Conservation (phyloP, 35 echinoderm and acorn worm genomes). For the Patiria miniata region DNA sequence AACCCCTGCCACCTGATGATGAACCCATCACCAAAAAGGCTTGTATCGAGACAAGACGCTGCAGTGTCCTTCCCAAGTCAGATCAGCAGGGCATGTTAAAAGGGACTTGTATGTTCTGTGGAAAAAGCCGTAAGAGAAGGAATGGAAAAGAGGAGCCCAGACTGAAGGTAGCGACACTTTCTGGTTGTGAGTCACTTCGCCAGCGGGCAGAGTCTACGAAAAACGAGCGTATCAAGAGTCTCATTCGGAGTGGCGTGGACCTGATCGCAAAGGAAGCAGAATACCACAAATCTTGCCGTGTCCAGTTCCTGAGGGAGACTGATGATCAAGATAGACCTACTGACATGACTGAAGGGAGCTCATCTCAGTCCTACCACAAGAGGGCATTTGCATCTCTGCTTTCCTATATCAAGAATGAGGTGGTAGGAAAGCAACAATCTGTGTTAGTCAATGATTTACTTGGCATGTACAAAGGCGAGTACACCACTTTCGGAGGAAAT, state of each 20-base stretch:
- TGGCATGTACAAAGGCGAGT: conserved; percentile 43
- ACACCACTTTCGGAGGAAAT: conserved; percentile 30
- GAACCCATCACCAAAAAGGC: conserved; percentile 27
- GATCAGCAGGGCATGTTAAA: conserved; percentile 64
- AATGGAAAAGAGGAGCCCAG: conserved; percentile 55
- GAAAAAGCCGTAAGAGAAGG: conserved; percentile 60
- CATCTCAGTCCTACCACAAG: conserved; percentile 45
- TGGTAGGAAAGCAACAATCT: conserved; percentile 35
- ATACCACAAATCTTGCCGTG: conserved; percentile 69
- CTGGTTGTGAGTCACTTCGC: conserved; percentile 52
- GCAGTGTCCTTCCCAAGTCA: conserved; percentile 56
- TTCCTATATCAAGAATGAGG: conserved; percentile 32
- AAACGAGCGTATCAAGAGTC: conserved; percentile 63
- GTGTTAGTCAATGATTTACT: conserved; percentile 27
- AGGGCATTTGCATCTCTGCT: conserved; percentile 34
- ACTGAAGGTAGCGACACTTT: conserved; percentile 52
- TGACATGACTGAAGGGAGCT: background rate
- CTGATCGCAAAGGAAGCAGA: conserved; percentile 71
- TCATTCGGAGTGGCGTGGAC: conserved; percentile 56
- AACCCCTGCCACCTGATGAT: conserved; percentile 17
- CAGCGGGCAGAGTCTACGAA: conserved; percentile 46
- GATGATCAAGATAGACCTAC: conserved; percentile 17
- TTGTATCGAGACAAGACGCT: conserved; percentile 56
- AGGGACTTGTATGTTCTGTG: conserved; percentile 64
- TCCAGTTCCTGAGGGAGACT: conserved; percentile 55